Evolutionary conservation across 2,797 vertebrate genomes (phyloP), one percentile per base, ranked within the genome.

Genomic region (Melanotaenia boesemani): DNA sequence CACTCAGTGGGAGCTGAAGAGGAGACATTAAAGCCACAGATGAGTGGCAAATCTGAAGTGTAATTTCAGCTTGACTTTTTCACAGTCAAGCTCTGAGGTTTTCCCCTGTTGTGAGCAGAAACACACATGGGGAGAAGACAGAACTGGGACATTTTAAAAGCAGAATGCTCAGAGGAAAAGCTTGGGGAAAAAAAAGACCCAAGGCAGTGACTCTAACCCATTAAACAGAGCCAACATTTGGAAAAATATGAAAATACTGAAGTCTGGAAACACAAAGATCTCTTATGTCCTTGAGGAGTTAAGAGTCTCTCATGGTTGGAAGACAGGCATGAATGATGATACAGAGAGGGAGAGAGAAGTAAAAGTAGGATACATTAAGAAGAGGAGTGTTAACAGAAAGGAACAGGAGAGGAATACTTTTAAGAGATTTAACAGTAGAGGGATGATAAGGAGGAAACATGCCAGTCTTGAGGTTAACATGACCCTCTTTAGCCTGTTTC

Each of bases 101-200:
- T 54, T 18, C 60, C 26, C 57, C 61, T 55, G 11, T 1, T 39
- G 20, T 60, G 30, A 20, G 52, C 15, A 61, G 52, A 66, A 55
- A 70, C 50, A 67, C 67, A 72, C 61, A 7, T 2, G 54, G 59
- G 59, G 30, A 30, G 28, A 11, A 55, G 52, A 39, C 62, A 73
- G 62, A 82, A 85, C 32, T 87, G 77, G 76, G 69, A 61, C 62
- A 20, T 82, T 79, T 86, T 81, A 50, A 70, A 57, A 69, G 46
- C 64, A 34, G 62, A 77, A 64, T 1, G 34, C 75, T 79, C 30
- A 32, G 15, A 44, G 37, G 62, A 15, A 36, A 70, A 26, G 32
- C 18, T 70, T 66, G 79, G 75, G 72, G 76, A 55, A 41, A 50
- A 62, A 76, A 58, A 67, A 58, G 15, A 72, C 69, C 55, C 2